Evolutionary conservation across 2,888 invertebrate species (phyloP), one percentile per base, ranked within the genome.

Genomic region (Microctonus aethiopoides): DNA sequence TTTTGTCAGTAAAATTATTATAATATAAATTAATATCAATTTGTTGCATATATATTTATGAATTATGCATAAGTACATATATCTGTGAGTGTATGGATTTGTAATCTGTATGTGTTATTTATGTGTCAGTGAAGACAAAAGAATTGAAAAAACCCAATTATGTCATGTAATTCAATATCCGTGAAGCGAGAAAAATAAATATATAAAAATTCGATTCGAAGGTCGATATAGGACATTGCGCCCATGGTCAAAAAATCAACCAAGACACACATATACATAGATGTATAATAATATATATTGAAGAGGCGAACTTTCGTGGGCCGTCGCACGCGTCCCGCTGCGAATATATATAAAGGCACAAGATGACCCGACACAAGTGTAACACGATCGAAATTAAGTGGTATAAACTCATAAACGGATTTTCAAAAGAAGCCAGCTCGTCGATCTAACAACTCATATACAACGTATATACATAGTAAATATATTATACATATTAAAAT

Each of bases 181-280:
- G 46, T 46, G 46, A 26, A 63, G 65, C 61, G 56, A 68, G 57
- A 64, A 68, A 66, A 71, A 62, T 16, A 46, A 39, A 62, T 22
- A 62, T 22, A 32, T 68, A 29, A 16, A 51, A 36, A 61, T 32
- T 20, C 29, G 41, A 61, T 22, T 22, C 26, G 64, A 73, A 70
- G 74, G 74, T 73, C 74, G 71, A 67, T 69, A 68, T 56, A 72
- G 73, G 68, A 71, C 72, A 71, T 73, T 74, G 68, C 54, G 32
- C 20, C n/a, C 46, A 46, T 29, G 10, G 54, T 61, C n/a, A 46
- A 32, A 60, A 32, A 16, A 41, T 29, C 29, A 29, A 29, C 4
- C 7, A 7, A 29, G 29, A 3, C 29, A 29, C n/a, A 56, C 29
- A 57, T 20, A 62, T 13, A 57, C 22, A 54, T 26, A 54, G 22